Conservation (phyloP, 2,888 invertebrate genomes). For the Callimorpha dominula region DNA sequence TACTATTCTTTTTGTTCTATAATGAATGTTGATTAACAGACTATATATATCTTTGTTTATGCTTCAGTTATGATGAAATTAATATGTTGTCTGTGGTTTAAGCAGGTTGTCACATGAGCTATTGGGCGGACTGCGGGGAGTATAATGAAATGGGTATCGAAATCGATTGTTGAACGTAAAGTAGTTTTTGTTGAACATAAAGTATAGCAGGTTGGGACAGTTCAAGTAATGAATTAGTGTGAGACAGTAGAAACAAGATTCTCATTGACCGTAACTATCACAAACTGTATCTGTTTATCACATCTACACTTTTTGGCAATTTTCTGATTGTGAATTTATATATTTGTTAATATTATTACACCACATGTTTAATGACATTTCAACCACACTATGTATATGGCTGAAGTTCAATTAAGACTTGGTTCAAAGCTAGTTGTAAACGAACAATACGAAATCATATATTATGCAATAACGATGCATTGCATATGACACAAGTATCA, state of each 20-base stretch:
- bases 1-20: constrained; percentile 24
- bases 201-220: constrained; percentile 7
- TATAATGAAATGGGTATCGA: constrained; percentile 17
- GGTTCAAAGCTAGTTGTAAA: too few species aligned
- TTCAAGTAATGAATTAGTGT: not conserved
- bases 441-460: too few species aligned
- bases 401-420: too few species aligned
- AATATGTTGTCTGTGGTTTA: constrained; percentile 36
- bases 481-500: too few species aligned
- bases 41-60: constrained; percentile 45
- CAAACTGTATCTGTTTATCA: too few species aligned
- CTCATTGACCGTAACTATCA: not conserved
- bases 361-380: too few species aligned
- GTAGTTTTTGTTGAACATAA: constrained; percentile 12
- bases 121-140: constrained; percentile 39
- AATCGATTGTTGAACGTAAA: constrained; percentile 13
- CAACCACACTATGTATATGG: too few species aligned
- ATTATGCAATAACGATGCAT: too few species aligned
- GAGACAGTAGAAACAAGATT: not conserved
- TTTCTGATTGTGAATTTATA: too few species aligned
- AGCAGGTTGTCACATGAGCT: constrained; percentile 32
- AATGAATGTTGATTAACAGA: constrained; percentile 42
- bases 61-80: constrained; percentile 36
- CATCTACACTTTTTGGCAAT: too few species aligned
- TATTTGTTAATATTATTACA: too few species aligned